Evolutionary conservation across 2,113 vertebrate genomes (phyloP), one percentile per base, ranked within the genome.

Genomic region (Caranx melampygus): DNA sequence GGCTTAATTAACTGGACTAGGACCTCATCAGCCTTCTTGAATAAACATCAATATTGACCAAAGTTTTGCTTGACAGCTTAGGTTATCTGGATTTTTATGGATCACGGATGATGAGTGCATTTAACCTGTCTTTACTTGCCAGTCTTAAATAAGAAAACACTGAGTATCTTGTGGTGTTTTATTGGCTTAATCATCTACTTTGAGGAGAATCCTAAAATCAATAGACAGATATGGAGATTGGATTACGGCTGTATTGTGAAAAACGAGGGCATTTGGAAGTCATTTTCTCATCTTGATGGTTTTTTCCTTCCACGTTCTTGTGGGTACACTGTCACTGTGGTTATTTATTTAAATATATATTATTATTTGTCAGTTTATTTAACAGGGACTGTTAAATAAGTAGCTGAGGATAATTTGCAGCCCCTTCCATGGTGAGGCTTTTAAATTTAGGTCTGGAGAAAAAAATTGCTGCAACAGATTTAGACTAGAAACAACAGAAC

Each of bases 11-110:
- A 84, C 79, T 70, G 68, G 81, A 78, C 83, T 72, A 44, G 49
- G 62, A 84, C 67, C 82, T 90, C 83, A 89, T 90, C 78, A 81
- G 68, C 63, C 60, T 52, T 77, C 60, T 58, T 83, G 55, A 88
- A 79, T 89, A 89, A 87, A 90, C 75, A 85, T 81, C 75, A 88
- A 84, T 91, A 84, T 90, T 92, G 87, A 91, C 83, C 81, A 76
- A 64, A 86, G 82, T 87, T 87, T 84, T 81, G 59, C 55, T 67
- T 57, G 72, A 84, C 83, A 76, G 34, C 61, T 79, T 55, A 58
- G n/a, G 64, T 31, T 78, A 65, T 84, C 63, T 71, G 75, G 51
- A 51, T 72, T 70, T 84, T 76, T 64, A 68, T 61, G 75, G 76
- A 70, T 91, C 40, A 54, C 18, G n/a, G 71, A 68, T 87, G 57